Conservation (phyloP, 2,797 vertebrate species). For the Pipistrellus nathusii region DNA sequence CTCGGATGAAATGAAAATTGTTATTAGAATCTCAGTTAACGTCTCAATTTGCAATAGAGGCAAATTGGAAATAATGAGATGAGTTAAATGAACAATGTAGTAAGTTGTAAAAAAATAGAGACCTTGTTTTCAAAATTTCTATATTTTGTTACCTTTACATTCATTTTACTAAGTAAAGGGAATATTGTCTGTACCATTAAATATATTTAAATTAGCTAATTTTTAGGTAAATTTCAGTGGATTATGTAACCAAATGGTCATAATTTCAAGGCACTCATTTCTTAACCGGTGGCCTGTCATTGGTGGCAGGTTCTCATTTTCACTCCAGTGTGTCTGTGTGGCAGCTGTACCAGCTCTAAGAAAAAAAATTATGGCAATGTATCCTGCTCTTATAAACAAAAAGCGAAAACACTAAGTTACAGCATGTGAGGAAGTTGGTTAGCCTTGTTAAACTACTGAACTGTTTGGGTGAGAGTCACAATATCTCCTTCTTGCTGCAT, state of each 20-base stretch:
- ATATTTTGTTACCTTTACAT: conserved; percentile 50
- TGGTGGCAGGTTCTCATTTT: not conserved
- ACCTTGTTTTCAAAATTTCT: conserved; percentile 41
- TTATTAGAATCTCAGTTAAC: conserved; percentile 5
- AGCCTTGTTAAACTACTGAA: not conserved
- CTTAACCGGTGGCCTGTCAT: not conserved
- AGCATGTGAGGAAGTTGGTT: not conserved
- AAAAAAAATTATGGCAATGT: not conserved
- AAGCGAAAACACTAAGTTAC: not conserved
- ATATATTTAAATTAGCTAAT: not conserved
- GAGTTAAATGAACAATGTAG: not conserved
- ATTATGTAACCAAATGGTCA: not conserved
- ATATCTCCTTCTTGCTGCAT: not conserved
- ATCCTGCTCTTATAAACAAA: not conserved
- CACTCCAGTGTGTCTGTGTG: not conserved
- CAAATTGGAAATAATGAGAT: not conserved
- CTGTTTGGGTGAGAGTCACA: not conserved
- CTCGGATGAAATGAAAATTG: not conserved
- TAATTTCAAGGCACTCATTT: not conserved
- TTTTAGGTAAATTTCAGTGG: conserved; percentile 4
- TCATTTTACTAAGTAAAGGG: conserved; percentile 24
- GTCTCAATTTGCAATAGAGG: conserved; percentile 4
- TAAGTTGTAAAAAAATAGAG: conserved; percentile 43
- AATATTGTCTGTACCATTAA: not conserved
- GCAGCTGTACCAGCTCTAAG: not conserved